Evolutionary conservation across 2,888 invertebrate species (phyloP).

Genomic region (Fragum whitleyi): DNA sequence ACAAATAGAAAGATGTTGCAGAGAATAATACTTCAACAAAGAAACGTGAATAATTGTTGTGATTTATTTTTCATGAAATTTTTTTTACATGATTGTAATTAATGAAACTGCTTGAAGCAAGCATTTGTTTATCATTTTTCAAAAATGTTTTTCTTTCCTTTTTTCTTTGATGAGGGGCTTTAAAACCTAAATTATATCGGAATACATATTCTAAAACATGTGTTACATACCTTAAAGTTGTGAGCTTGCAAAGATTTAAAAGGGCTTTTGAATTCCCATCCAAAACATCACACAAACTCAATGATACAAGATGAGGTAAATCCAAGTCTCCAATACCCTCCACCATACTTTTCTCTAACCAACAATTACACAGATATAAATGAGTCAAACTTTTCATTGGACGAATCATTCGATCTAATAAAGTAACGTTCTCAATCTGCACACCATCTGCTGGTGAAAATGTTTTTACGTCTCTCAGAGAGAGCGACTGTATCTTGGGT

Average conservation of each 20-base stretch:
- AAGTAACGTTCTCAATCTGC: constrained; percentile 46
- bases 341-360: constrained; percentile 85
- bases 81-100: too few relatives aligned
- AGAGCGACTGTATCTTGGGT: constrained; percentile 63
- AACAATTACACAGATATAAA: constrained; percentile 90
- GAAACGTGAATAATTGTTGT: too few relatives aligned
- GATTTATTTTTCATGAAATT: too few relatives aligned
- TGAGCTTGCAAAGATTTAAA: constrained; percentile 86
- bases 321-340: constrained; percentile 88
- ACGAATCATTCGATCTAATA: constrained; percentile 86
- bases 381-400: constrained; percentile 89
- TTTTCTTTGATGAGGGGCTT: too few relatives aligned
- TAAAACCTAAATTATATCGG: too few relatives aligned
- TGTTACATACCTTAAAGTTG: constrained; percentile 87
- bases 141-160: too few relatives aligned
- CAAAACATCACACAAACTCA: constrained; percentile 93
- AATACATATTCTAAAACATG: too few relatives aligned
- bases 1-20: too few relatives aligned
- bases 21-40: too few relatives aligned
- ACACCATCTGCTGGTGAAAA: constrained; percentile 56
- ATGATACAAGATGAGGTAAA: constrained; percentile 89
- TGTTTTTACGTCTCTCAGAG: constrained; percentile 64
- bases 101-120: too few relatives aligned
- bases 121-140: too few relatives aligned
- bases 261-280: constrained; percentile 86